Evolutionary conservation across 2,888 invertebrate genomes (phyloP), one percentile per base, ranked within the genome.

Genomic region (Leptopterna dolabrata): DNA sequence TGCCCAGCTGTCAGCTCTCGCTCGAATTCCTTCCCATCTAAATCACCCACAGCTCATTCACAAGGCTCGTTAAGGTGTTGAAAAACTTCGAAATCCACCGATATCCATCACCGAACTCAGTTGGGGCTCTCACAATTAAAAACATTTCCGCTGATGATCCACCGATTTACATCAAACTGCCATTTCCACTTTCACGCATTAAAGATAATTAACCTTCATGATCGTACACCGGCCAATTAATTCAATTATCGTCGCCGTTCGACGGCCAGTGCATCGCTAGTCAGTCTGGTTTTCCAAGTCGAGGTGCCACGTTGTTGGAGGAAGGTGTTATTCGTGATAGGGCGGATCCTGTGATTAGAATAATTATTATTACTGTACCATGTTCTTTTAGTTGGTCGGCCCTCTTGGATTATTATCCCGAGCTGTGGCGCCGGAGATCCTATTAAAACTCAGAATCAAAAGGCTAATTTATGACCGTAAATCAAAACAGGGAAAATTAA

Each of bases 181-280:
- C 14, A 36, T 73, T 73, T 73, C 73, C 73, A 30, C 73, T 73
- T 73, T 73, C 73, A 36, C 73, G 73, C 73, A 73, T 73, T 73
- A 73, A 73, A 73, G 16, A 36, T 73, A 36, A 73, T 41, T 73
- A 73, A 36, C 16, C 36, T 16, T 41, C 16, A 73, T 73, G 36
- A 19, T n/a, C 9, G 24, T 63, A 24, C 24, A 11, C 63, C 63
- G 24, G 27, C 63, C 73, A 73, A 73, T 73, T 73, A 73, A 73
- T 73, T 73, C 73, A 73, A 73, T 73, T 73, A 73, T 73, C 73
- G 36, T 36, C 73, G 19, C 73, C 73, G 36, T 36, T 73, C 19
- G 73, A 36, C 36, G 36, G 19, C 36, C 36, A 27, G 71, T 27
- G 1, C 36, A 73, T 29, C 16, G 14, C 29, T 36, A 30, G 29